phyloP scores from a whole-genome alignment of 2,888 invertebrate species.

The Ophion ventricosus region DNA sequence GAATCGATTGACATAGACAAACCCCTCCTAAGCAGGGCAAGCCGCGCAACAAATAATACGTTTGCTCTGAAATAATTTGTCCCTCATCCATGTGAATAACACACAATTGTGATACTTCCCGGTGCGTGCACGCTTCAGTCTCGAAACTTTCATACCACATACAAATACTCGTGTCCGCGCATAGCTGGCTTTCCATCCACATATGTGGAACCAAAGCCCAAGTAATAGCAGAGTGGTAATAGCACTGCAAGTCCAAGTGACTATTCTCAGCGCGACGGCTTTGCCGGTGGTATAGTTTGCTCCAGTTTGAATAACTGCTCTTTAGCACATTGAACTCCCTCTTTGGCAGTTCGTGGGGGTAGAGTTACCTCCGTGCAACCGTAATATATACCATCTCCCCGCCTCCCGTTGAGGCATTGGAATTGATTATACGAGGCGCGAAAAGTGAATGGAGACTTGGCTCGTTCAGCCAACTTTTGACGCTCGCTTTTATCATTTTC shows the following conservation, averaged over 20 bases:
- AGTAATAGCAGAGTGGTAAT: slow-evolving; percentile 21
- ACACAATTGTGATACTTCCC: neutral
- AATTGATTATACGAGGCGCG: slow-evolving; percentile 78
- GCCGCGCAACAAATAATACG: slow-evolving; percentile 23
- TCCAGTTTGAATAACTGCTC: slow-evolving; percentile 74
- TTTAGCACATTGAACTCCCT: slow-evolving; percentile 2
- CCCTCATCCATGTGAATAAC: neutral
- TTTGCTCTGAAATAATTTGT: neutral
- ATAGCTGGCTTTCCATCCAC: neutral
- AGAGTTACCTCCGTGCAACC: slow-evolving; percentile 67
- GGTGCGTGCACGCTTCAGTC: neutral
- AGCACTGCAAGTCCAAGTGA: slow-evolving; percentile 37
- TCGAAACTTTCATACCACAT: neutral
- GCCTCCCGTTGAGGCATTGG: slow-evolving; percentile 74
- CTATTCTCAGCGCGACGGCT: slow-evolving; percentile 64
- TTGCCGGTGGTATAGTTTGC: slow-evolving; percentile 72
- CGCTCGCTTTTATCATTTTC: slow-evolving; percentile 25
- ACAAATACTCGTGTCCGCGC: neutral
- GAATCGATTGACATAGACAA: slow-evolving; percentile 17
- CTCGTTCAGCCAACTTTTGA: slow-evolving; percentile 65
- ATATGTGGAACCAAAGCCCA: slow-evolving; percentile 8
- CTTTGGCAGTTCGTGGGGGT: slow-evolving; percentile 32
- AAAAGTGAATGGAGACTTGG: slow-evolving; percentile 73
- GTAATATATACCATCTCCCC: slow-evolving; percentile 76
- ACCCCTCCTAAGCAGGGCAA: no score